These are phyloP conservation scores for Myotis pilosus DNA, from an alignment of 2,797 vertebrate species.

Conservation along the genomic window DNA sequence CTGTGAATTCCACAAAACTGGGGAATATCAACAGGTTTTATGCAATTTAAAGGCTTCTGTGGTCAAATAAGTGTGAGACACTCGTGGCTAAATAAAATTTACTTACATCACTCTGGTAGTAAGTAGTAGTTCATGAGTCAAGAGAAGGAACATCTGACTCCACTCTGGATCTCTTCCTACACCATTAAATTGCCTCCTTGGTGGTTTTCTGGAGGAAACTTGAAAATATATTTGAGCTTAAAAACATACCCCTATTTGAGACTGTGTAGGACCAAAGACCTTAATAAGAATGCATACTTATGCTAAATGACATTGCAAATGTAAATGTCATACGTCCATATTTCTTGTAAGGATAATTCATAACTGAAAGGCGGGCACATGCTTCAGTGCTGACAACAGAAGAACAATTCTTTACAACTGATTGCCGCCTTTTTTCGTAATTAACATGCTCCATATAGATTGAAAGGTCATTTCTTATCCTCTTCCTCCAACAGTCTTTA, in stretches of 20 bases:
- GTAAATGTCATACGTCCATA: background rate
- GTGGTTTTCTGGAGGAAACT: background rate
- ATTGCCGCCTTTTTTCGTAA: conserved; percentile 45
- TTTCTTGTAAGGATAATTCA: conserved; percentile 56
- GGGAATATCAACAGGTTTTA: background rate
- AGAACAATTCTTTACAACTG: conserved; percentile 33
- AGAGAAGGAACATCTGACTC: background rate
- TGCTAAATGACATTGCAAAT: conserved; percentile 36
- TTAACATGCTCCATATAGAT: conserved; percentile 61
- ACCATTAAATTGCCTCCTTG: rapidly evolving
- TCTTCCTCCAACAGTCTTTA: conserved; percentile 71
- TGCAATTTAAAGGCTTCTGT: background rate
- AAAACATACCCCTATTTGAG: background rate
- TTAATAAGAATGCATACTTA: conserved; percentile 40
- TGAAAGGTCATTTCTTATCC: conserved; percentile 73
- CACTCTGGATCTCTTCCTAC: background rate
- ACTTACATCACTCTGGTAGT: background rate
- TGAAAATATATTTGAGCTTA: conserved; percentile 13
- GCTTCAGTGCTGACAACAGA: background rate
- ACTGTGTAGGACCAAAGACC: background rate
- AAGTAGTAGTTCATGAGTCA: background rate
- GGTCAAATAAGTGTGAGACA: background rate
- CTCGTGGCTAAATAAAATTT: background rate
- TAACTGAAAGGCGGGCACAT: background rate
- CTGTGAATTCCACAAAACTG: background rate